A percentile compares a stretch with the other conserved stretches of the same genome.
phyloP scores from a whole-genome alignment of 2,113 vertebrate genomes.

The Tragelaphus buxtoni region DNA sequence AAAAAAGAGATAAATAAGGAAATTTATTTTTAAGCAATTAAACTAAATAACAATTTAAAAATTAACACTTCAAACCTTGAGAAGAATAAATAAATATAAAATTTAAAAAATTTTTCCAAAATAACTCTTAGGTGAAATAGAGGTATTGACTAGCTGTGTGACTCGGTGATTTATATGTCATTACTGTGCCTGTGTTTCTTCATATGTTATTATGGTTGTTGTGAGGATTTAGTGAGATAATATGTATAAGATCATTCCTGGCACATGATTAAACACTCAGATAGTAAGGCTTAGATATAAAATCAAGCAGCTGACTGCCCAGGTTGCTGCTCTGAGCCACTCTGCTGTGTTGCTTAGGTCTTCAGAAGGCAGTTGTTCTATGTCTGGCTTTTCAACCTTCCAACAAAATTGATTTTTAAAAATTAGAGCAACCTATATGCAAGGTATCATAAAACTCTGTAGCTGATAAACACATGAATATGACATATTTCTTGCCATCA shows the following conservation, averaged over 20 bases:
- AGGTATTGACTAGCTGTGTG: background rate
- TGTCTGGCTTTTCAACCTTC: background rate
- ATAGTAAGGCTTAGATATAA: background rate
- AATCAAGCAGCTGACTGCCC: background rate
- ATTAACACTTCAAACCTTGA: background rate
- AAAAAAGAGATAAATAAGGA: background rate
- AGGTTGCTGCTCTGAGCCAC: background rate
- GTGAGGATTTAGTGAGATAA: background rate
- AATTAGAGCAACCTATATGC: background rate
- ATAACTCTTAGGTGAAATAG: background rate
- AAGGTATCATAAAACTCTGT: background rate
- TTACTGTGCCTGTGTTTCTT: background rate
- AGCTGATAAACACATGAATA: background rate
- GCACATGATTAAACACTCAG: background rate
- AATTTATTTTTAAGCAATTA: background rate
- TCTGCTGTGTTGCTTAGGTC: background rate
- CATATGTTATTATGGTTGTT: background rate
- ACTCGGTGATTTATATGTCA: background rate
- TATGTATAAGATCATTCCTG: background rate
- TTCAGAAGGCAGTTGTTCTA: background rate
- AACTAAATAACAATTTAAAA: background rate
- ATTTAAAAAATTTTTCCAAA: background rate
- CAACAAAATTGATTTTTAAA: background rate
- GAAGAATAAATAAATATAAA: background rate
- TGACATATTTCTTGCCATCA: background rate